These are phyloP conservation scores for Drosophila monieri DNA, from an alignment of 2,888 invertebrate species.

Conservation along the genomic window DNA sequence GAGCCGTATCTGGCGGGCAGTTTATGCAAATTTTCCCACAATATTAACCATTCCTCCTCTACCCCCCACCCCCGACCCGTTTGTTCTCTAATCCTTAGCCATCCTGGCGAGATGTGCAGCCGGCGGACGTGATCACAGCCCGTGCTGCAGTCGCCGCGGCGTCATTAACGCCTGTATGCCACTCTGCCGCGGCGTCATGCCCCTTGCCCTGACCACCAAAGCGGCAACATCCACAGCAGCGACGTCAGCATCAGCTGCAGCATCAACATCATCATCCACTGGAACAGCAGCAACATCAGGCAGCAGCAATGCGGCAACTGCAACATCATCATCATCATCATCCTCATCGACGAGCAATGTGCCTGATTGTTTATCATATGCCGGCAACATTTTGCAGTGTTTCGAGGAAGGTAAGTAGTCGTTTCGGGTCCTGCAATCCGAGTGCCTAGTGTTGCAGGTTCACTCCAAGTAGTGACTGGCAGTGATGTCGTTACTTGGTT, in stretches of 20 bases:
- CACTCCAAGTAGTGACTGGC: constrained; percentile 22
- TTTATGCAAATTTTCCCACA: constrained; percentile 46
- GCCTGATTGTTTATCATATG: constrained; percentile 90
- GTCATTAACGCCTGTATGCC: constrained; percentile 89
- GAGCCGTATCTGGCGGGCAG: constrained; percentile 28
- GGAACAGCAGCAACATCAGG: constrained; percentile 16
- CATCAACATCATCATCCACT: constrained; percentile 35
- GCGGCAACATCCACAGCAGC: constrained; percentile 53
- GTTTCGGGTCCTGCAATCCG: background rate
- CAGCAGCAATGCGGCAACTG: constrained; percentile 26
- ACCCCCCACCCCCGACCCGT: background rate
- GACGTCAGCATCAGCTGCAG: constrained; percentile 40
- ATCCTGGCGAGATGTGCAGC: constrained; percentile 85
- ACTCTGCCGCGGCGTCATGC: constrained; percentile 89
- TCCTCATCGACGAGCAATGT: constrained; percentile 65
- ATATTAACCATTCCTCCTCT: constrained; percentile 42
- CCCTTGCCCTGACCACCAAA: constrained; percentile 84
- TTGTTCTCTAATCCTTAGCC: constrained; percentile 63
- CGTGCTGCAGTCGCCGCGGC: constrained; percentile 90
- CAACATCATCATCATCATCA: constrained; percentile 44
- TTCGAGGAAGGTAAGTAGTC: constrained; percentile 90
- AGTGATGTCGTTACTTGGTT: constrained; percentile 1
- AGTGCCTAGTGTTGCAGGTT: constrained; percentile 9
- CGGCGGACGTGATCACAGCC: constrained; percentile 88
- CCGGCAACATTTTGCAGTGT: constrained; percentile 93